Evolutionary conservation across 2,797 vertebrate species (phyloP), one percentile per base, ranked within the genome.

Genomic region (Craterocephalus amniculus): DNA sequence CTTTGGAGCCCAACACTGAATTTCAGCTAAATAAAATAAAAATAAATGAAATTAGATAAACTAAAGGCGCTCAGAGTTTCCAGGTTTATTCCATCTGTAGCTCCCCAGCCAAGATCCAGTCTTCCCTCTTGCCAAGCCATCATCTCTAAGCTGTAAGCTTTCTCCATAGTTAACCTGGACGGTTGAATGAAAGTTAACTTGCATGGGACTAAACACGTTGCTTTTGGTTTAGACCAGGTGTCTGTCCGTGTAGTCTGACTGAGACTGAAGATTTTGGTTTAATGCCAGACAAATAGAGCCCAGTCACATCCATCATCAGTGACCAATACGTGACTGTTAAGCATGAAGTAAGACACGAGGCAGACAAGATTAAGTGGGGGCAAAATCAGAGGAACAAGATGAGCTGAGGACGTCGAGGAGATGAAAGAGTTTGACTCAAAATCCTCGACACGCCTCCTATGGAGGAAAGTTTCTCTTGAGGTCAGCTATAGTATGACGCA

Each of bases 251-350:
- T 80, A 72, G 71, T 75, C 89, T 70, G 58, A 52, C 72, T 29
- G 70, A 75, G 86, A 87, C 81, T 83, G 74, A 79, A 79, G 75
- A 87, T 84, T 82, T 67, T 12, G 22, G 63, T 35, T 35, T 86
- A 70, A 83, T 91, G 81, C 81, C 63, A 78, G 80, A 90, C 81
- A 29, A 5, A 69, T 74, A 71, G 78, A 80, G 67, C 64, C 70
- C 49, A 49, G 81, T 82, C 81, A 83, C 63, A 83, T 78, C 88
- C 70, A 79, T 70, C 76, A 76, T 89, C 81, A 87, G 77, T 64
- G 66, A 71, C 54, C 29, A 34, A 87, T 90, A 83, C 81, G 55
- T 75, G 85, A 89, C 90, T 79, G 74, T 74, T 77, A 70, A 55
- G 77, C 82, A 71, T 67, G 60, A 69, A 63, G 72, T 67, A 65